These are phyloP conservation scores for Drosophila affinis DNA, from an alignment of 2,888 invertebrate species.

Conservation along the genomic window DNA sequence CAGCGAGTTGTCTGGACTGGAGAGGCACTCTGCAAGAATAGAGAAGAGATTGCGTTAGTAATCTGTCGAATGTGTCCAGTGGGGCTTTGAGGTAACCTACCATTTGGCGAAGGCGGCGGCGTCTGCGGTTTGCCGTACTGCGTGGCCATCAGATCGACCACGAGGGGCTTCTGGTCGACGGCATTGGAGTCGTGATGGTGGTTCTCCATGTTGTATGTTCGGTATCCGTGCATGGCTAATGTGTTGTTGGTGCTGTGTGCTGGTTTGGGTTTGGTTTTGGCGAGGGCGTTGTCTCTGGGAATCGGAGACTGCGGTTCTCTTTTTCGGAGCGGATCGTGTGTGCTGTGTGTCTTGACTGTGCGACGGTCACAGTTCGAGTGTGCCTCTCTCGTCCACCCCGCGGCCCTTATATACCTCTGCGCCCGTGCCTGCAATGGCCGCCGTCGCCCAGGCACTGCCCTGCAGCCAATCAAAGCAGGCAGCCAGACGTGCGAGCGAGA, in stretches of 20 bases:
- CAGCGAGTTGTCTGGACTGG: constrained; percentile 83
- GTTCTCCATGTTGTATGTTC: constrained; percentile 83
- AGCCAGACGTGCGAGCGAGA: constrained; percentile 41
- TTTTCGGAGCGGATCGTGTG: background rate
- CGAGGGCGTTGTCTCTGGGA: background rate
- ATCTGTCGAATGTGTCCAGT: background rate
- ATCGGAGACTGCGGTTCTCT: background rate
- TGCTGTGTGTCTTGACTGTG: constrained; percentile 60
- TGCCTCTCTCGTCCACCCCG: constrained; percentile 72
- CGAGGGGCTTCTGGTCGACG: constrained; percentile 84
- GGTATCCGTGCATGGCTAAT: constrained; percentile 83
- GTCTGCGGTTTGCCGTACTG: constrained; percentile 85
- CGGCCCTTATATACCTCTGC: constrained; percentile 77
- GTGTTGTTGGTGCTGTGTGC: background rate
- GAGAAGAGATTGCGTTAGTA: constrained; percentile 30
- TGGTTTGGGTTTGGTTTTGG: background rate
- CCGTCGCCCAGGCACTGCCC: constrained; percentile 33
- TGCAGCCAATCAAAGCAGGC: constrained; percentile 69
- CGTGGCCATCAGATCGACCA: constrained; percentile 86
- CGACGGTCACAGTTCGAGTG: constrained; percentile 77
- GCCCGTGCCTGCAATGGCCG: constrained; percentile 67
- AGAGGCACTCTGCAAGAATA: constrained; percentile 83
- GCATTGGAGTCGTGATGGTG: constrained; percentile 62
- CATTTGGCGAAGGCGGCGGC: constrained; percentile 85
- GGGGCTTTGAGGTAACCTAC: constrained; percentile 67